Percentiles rank a stretch among this genome's conserved stretches.
Evolutionary conservation across 2,113 vertebrate genomes (phyloP).

Genomic region (Tychaedon coryphoeus): DNA sequence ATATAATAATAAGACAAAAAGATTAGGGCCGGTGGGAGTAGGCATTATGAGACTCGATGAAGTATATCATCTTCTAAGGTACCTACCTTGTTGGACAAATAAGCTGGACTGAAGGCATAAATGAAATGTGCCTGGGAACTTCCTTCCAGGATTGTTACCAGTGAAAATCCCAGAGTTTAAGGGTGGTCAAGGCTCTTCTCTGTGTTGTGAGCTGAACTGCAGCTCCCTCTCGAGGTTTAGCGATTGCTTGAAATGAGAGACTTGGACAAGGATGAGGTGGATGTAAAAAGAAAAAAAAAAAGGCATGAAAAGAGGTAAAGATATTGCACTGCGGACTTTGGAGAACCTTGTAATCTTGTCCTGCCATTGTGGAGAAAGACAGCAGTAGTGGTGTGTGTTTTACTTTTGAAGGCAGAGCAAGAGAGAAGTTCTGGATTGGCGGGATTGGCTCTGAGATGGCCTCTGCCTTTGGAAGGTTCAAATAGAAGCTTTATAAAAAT

Average conservation of each 20-base stretch:
- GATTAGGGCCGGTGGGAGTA: background rate
- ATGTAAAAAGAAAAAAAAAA: background rate
- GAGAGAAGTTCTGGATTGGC: background rate
- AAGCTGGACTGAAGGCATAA: background rate
- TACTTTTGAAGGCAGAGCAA: background rate
- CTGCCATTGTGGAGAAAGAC: accelerated
- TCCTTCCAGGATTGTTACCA: background rate
- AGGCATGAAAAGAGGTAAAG: background rate
- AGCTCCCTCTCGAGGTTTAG: background rate
- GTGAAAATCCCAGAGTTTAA: accelerated
- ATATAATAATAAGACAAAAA: background rate
- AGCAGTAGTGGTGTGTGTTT: background rate
- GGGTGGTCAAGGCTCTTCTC: background rate
- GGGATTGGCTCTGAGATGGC: background rate
- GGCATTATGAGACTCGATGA: background rate
- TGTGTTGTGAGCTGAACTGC: background rate
- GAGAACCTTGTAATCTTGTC: background rate
- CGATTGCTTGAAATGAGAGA: background rate
- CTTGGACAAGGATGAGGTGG: background rate
- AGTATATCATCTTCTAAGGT: background rate
- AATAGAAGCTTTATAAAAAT: background rate
- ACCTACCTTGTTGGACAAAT: background rate
- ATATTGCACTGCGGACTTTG: background rate
- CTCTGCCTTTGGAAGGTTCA: background rate
- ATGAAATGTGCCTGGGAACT: background rate